Conservation (phyloP, 2,113 vertebrate genomes). For the Microcebus griseorufus region DNA sequence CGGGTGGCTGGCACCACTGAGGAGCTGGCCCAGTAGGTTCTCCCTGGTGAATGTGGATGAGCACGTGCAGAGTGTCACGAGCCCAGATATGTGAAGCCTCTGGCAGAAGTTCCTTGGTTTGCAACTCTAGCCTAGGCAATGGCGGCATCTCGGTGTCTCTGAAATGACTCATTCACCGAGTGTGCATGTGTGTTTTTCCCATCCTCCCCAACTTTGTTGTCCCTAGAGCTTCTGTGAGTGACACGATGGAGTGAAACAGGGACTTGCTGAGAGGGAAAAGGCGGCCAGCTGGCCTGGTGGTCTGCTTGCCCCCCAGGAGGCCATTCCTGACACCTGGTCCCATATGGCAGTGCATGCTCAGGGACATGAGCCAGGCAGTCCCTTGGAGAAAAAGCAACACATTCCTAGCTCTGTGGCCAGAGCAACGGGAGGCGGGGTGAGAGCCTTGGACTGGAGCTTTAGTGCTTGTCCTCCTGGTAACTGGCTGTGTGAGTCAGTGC, state of each 20-base stretch:
- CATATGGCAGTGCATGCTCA: constrained; percentile 15
- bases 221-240: constrained; percentile 32
- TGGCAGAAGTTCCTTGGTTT: background rate
- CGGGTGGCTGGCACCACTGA: background rate
- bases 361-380: background rate
- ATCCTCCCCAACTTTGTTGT: background rate
- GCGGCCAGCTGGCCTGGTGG: background rate
- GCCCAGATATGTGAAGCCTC: background rate
- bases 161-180: background rate
- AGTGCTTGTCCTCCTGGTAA: background rate
- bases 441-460: background rate
- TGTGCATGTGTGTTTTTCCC: background rate
- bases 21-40: background rate
- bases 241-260: background rate
- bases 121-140: background rate
- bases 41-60: background rate
- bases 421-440: background rate
- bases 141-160: background rate
- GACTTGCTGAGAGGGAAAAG: background rate
- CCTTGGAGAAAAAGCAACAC: background rate
- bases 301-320: background rate
- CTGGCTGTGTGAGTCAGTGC: background rate
- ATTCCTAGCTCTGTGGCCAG: background rate
- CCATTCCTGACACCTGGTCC: background rate
- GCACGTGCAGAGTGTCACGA: background rate